Evolutionary conservation across 2,797 vertebrate genomes (phyloP).

Genomic region (Centroberyx gerrardi): DNA sequence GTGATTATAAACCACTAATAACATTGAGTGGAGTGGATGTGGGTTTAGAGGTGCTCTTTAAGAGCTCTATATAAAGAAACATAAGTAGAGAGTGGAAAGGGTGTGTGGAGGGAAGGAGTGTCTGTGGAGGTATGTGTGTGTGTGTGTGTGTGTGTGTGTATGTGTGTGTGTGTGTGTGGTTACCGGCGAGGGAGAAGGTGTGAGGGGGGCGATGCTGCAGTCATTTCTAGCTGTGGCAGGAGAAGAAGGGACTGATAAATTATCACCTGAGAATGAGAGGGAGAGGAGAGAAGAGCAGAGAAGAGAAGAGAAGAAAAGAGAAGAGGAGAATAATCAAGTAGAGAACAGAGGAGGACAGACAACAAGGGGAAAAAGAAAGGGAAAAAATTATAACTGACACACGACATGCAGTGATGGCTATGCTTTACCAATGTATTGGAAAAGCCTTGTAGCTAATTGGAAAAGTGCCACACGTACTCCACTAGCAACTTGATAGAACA

Average conservation of each 20-base stretch:
- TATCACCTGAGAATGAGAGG: constrained; percentile 76
- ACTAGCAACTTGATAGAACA: constrained; percentile 1
- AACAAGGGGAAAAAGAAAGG: neutral
- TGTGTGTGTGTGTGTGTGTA: neutral
- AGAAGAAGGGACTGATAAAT: constrained; percentile 80
- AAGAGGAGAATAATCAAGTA: no score
- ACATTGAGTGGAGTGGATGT: constrained; percentile 46
- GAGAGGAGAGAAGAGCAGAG: neutral
- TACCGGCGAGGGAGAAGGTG: constrained; percentile 93
- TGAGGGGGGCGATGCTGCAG: constrained; percentile 94
- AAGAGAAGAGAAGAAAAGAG: neutral
- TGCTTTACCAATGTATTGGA: neutral
- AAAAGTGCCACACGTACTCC: neutral
- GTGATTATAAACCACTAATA: constrained; percentile 65
- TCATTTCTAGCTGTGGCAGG: constrained; percentile 87
- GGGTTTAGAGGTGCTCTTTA: constrained; percentile 38
- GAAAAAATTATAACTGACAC: no score
- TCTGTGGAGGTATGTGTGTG: constrained; percentile 29
- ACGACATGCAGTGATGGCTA: neutral
- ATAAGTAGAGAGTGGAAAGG: constrained; percentile 39
- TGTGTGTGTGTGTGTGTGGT: constrained; percentile 5
- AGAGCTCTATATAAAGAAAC: constrained; percentile 58
- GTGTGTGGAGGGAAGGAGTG: constrained; percentile 36
- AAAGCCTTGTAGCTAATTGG: neutral
- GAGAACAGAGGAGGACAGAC: neutral